phyloP scores from a whole-genome alignment of 2,888 invertebrate genomes.

The Syrista parreyssii region DNA sequence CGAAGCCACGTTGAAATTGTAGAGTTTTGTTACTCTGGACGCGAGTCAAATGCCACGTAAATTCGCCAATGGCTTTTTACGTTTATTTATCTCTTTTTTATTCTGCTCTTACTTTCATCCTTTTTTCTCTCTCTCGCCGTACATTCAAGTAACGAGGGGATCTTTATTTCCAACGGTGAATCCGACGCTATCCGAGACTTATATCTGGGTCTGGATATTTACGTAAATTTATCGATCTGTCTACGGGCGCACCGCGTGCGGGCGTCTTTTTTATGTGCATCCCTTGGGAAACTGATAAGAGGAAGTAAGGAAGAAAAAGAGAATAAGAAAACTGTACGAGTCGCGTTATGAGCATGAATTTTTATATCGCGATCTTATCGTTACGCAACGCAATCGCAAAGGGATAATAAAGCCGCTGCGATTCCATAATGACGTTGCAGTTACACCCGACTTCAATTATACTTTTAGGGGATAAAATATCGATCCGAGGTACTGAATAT shows the following conservation, averaged over 20 bases:
- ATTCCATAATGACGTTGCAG: not conserved
- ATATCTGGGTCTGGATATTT: slow-evolving; percentile 49
- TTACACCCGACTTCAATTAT: not conserved
- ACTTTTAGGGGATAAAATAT: not conserved
- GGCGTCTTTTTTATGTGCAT: slow-evolving; percentile 55
- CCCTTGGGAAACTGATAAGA: slow-evolving; percentile 55
- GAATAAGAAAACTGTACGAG: slow-evolving; percentile 41
- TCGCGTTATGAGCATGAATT: slow-evolving; percentile 59
- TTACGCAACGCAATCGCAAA: slow-evolving; percentile 1
- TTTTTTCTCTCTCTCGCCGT: not conserved
- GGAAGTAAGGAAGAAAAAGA: slow-evolving; percentile 44
- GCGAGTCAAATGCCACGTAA: not conserved
- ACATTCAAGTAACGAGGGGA: slow-evolving; percentile 7
- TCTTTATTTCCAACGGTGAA: slow-evolving; percentile 36
- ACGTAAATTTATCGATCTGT: slow-evolving; percentile 61
- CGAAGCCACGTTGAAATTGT: not conserved
- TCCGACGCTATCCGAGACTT: slow-evolving; percentile 28
- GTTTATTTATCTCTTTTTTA: not conserved
- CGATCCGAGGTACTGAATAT: not conserved
- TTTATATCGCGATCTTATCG: slow-evolving; percentile 61
- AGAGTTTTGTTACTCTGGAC: not conserved
- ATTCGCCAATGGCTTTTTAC: not conserved
- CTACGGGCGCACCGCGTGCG: slow-evolving; percentile 35
- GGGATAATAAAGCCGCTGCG: not conserved
- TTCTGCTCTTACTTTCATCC: not conserved